These are phyloP conservation scores for Stegodyphus mimosarum DNA, from an alignment of 1,140 invertebrate genomes.

Conservation along the genomic window DNA sequence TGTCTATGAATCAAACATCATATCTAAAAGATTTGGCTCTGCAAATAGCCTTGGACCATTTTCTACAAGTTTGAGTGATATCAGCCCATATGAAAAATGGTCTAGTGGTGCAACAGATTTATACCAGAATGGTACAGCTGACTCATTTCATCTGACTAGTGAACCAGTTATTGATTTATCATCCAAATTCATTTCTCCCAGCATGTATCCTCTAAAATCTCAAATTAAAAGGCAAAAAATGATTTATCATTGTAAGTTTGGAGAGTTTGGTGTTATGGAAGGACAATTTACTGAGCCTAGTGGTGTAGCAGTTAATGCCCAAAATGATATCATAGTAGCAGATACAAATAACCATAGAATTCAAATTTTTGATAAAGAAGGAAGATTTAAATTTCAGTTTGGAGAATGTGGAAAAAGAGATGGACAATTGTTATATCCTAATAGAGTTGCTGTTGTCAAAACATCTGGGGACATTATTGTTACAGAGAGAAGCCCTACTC, in stretches of 20 bases:
- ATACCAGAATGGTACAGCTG: conserved; percentile 75
- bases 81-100: conserved; percentile 93
- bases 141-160: conserved; percentile 13
- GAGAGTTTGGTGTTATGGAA: conserved; percentile 98
- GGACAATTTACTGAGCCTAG: conserved; percentile 99
- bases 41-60: conserved; percentile 83
- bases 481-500: conserved; percentile 95
- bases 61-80: conserved; percentile 62
- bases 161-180: conserved; percentile 67
- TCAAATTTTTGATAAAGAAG: conserved; percentile 99
- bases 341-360: conserved; percentile 99
- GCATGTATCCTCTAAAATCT: conserved; percentile 92
- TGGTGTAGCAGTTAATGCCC: conserved; percentile 97
- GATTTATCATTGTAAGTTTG: conserved; percentile 99
- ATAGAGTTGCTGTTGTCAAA: conserved; percentile 96
- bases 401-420: conserved; percentile 94
- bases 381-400: conserved; percentile 99
- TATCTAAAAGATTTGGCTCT: conserved; percentile 83
- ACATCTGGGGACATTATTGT: conserved; percentile 98
- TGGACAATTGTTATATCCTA: conserved; percentile 96
- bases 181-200: conserved; percentile 84
- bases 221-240: conserved; percentile 99
- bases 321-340: conserved; percentile 99
- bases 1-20: conserved; percentile 81
- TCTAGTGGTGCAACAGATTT: conserved; percentile 79